Base-by-base conservation (phyloP, 2,888 invertebrate genomes). In the Phengaris arion region DNA sequence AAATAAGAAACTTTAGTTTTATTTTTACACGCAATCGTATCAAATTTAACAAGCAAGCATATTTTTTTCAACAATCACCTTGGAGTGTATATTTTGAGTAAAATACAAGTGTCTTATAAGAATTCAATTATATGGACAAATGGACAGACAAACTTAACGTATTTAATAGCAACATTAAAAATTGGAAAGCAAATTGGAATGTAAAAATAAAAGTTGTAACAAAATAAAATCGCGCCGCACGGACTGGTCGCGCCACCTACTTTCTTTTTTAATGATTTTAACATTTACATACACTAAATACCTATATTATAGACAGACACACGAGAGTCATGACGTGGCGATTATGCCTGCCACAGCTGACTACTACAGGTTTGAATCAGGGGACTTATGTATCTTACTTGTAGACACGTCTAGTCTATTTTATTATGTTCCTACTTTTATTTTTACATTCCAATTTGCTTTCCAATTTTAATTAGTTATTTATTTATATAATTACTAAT, bases 111-210 rank as follows among this genome's bases (percentile, higher is more conserved):
- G 4, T 35, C 35, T 35, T 35, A 35, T 35, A 35, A 35, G 35
- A 35, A 35, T 35, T 35, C 35, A 35, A 4, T 35, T 35, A 35
- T 35, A 35, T 35, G 35, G 4, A 57, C 57, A 10, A 64, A 64
- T 22, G 9, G 10, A 64, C 59, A 64, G 22, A 64, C 5, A 2
- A 22, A 35, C 35, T 35, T 35, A 3, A 35, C 35, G 35, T 35
- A 35, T 35, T 64, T 22, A 35, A 35, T 35, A 64, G 35, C 64
- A 12, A 64, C 64, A 54, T 70, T 54, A 72, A 52, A 70, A 72
- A 72, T 52, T 72, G 72, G 72, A 72, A 72, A 72, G 70, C 70
- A 70, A 70, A 70, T 70, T 52, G 70, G 70, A 70, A 70, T 70
- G 72, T 72, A 35, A 52, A 52, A 72, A 70, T 52, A 70, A 72